Evolutionary conservation across 2,888 invertebrate species (phyloP).

Genomic region (Meteorus colon): DNA sequence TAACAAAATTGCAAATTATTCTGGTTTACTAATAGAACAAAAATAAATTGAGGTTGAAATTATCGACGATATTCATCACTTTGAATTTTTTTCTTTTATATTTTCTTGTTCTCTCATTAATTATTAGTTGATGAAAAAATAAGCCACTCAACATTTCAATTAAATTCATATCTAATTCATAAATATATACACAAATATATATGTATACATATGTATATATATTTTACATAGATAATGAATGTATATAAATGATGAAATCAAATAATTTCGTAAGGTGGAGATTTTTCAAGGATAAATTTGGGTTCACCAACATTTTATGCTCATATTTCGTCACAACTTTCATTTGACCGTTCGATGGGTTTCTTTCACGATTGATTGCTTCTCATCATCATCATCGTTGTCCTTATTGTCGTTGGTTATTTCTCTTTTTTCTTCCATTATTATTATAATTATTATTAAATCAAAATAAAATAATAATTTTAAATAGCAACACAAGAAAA

Average conservation of each 20-base stretch:
- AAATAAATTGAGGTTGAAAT: too few species aligned
- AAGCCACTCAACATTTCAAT: too few species aligned
- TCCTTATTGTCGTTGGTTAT: neutral
- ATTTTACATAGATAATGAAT: neutral
- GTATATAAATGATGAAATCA: neutral
- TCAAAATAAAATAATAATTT: neutral
- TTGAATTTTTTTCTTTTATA: too few species aligned
- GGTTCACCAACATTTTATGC: neutral
- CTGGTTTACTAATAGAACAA: too few species aligned
- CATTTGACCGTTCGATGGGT: neutral
- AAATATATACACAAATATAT: neutral
- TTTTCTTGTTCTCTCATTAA: too few species aligned
- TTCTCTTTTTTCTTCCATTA: too few species aligned
- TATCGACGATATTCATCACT: too few species aligned
- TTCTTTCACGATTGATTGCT: conserved; percentile 3
- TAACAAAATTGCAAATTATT: too few species aligned
- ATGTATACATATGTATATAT: too few species aligned
- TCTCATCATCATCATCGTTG: neutral
- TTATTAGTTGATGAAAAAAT: too few species aligned
- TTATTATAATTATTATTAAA: neutral
- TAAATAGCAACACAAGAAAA: too few species aligned
- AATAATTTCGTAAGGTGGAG: neutral
- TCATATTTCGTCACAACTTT: conserved; percentile 5
- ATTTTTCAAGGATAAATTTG: conserved; percentile 12
- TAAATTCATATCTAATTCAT: too few species aligned